Percentiles rank a stretch among this genome's conserved stretches.
Conservation (phyloP, 1,140 invertebrate species). For the Neodiprion virginianus region DNA sequence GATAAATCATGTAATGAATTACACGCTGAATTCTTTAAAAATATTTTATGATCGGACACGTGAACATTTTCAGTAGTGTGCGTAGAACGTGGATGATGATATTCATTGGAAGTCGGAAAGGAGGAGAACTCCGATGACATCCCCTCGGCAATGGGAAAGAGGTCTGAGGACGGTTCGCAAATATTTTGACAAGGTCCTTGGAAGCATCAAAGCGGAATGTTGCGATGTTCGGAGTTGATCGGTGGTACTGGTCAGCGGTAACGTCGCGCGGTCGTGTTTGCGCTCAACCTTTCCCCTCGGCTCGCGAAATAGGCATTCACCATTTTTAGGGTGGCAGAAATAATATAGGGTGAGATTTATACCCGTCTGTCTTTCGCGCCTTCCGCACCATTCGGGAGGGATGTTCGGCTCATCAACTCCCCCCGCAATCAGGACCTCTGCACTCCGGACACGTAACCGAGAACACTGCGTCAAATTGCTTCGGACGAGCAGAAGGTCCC, state of each 20-base stretch:
- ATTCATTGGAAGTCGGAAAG: not conserved
- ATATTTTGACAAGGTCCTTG: not conserved
- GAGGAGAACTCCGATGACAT: not conserved
- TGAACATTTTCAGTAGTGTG: too few relatives aligned
- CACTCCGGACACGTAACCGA: constrained; percentile 32
- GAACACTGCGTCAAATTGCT: constrained; percentile 4
- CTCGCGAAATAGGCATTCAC: constrained; percentile 46
- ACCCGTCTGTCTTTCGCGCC: constrained; percentile 42
- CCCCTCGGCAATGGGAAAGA: not conserved
- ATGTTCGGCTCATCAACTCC: constrained; percentile 31
- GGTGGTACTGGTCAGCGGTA: not conserved
- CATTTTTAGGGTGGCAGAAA: constrained; percentile 50
- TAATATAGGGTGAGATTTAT: constrained; percentile 52
- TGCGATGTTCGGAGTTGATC: not conserved
- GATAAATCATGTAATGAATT: too few relatives aligned
- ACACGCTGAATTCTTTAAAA: too few relatives aligned
- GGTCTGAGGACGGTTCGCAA: not conserved
- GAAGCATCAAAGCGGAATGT: not conserved
- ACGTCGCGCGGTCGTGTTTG: constrained; percentile 3
- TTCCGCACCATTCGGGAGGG: constrained; percentile 23
- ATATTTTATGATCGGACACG: too few relatives aligned
- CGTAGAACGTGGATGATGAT: not conserved
- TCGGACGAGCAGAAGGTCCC: constrained; percentile 6
- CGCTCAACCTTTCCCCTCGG: not conserved
- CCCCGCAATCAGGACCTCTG: constrained; percentile 21